phyloP scores from a whole-genome alignment of 2,888 invertebrate genomes.

The Mimachlamys varia region DNA sequence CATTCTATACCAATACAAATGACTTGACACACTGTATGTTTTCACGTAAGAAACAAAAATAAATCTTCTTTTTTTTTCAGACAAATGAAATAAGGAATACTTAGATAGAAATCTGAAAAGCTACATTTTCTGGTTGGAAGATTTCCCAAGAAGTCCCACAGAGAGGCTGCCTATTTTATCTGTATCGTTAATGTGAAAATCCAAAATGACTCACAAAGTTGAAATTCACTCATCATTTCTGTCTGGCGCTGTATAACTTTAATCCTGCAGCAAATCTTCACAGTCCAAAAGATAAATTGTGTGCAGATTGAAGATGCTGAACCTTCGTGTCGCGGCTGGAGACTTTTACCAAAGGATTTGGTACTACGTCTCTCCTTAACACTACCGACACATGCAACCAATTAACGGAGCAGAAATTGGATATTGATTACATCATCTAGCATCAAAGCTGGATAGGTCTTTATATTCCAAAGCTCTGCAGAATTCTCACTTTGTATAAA shows the following conservation, averaged over 20 bases:
- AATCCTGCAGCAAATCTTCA: slow-evolving; percentile 19
- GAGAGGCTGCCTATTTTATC: background rate
- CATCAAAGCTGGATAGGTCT: background rate
- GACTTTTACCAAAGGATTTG: background rate
- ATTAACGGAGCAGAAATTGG: background rate
- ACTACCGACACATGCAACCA: background rate
- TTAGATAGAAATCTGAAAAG: background rate
- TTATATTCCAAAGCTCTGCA: background rate
- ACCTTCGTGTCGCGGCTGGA: background rate
- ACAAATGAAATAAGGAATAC: background rate
- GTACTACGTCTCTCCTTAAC: background rate
- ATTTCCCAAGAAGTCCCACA: slow-evolving; percentile 21
- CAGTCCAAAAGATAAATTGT: background rate
- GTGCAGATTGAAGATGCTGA: background rate
- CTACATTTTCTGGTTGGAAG: background rate
- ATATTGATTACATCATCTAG: slow-evolving; percentile 11
- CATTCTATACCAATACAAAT: background rate
- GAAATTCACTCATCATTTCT: slow-evolving; percentile 5
- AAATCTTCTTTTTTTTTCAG: background rate
- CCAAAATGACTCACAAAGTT: slow-evolving; percentile 28
- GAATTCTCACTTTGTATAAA: background rate
- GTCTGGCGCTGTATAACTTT: background rate
- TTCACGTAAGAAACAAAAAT: background rate
- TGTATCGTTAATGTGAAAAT: slow-evolving; percentile 7
- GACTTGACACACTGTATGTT: background rate